Base-by-base conservation (phyloP, 2,888 invertebrate genomes). In the Pyrochroa serraticornis region DNA sequence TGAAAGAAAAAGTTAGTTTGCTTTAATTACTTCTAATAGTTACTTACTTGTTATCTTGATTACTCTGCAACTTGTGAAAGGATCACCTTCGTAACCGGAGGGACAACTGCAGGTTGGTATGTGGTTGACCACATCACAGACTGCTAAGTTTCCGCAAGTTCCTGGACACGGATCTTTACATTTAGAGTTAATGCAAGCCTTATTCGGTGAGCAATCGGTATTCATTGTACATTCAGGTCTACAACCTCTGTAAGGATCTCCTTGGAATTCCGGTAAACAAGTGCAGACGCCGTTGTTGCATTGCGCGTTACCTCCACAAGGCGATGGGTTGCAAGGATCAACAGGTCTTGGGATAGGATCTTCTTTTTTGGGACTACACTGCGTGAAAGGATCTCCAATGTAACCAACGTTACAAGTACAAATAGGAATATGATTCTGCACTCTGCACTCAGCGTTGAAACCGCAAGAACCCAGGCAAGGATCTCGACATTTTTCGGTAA, bases 21-120 rank as follows among this genome's bases (percentile, higher is more conserved):
- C 5, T 22, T 5, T 22, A 5, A 22, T 5, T 3, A 22, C 5
- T 5, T 22, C 5, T 5, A 22, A 2, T 22, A 36, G 7, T 10
- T 7, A 7, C 66, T 61, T 61, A 72, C 71, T 70, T 30, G 58
- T 62, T 62, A 49, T 66, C 13, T 68, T 67, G 30, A 68, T 63
- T 5, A 67, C 70, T 64, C 80, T 77, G 69, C 86, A 86, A 48
- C 76, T 76, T 38, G 82, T 85, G 73, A 92, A 90, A 1, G 92
- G 89, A 82, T 92, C 90, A n/a, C 92, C 92, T 8, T 89, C 89
- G 69, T 84, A 87, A 47, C 87, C 84, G 9, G 84, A 79, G 61
- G 86, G 85, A 74, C 93, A 93, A 12, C 87, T 87, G 74, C 93
- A 93, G 63, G 91, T 85, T 1, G 93, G 93, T 73, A 90, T 91